phyloP scores from a whole-genome alignment of 1,140 invertebrate species.

The Trachelipus rathkii region DNA sequence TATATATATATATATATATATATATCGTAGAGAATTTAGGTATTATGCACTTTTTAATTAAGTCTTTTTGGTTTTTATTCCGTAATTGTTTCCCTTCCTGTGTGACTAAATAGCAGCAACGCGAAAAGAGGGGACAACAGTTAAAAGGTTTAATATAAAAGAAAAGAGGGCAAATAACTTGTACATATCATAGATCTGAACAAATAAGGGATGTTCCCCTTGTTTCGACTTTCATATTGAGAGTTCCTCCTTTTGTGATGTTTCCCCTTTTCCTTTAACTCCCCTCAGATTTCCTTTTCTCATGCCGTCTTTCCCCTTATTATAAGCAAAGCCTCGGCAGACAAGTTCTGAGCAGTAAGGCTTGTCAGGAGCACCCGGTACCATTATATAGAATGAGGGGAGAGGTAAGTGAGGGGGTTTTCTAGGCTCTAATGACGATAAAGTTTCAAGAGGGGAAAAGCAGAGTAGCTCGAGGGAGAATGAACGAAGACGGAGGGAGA shows the following conservation, averaged over 20 bases:
- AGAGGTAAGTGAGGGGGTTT: constrained; percentile 4
- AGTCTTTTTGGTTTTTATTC: no score
- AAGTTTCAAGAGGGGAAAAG: constrained; percentile 6
- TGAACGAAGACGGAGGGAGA: neutral
- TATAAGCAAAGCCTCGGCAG: constrained; percentile 7
- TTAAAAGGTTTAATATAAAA: no score
- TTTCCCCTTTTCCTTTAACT: neutral
- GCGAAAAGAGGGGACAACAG: no score
- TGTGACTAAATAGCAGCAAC: no score
- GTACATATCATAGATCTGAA: constrained; percentile 3
- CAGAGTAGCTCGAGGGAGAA: neutral
- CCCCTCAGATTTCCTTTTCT: neutral
- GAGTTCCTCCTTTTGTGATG: constrained; percentile 1
- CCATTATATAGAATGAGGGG: constrained; percentile 4
- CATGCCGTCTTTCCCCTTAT: neutral
- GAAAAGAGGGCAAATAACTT: neutral
- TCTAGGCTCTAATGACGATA: constrained; percentile 3
- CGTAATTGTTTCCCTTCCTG: no score
- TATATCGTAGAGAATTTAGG: no score
- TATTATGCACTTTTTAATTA: no score
- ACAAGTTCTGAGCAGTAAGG: constrained; percentile 6
- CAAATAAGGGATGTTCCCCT: constrained; percentile 4
- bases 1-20: no score
- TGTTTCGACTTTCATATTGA: neutral
- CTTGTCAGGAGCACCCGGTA: constrained; percentile 8